Conservation (phyloP, 1,140 invertebrate genomes). For the Philotrypesis tridentata region DNA sequence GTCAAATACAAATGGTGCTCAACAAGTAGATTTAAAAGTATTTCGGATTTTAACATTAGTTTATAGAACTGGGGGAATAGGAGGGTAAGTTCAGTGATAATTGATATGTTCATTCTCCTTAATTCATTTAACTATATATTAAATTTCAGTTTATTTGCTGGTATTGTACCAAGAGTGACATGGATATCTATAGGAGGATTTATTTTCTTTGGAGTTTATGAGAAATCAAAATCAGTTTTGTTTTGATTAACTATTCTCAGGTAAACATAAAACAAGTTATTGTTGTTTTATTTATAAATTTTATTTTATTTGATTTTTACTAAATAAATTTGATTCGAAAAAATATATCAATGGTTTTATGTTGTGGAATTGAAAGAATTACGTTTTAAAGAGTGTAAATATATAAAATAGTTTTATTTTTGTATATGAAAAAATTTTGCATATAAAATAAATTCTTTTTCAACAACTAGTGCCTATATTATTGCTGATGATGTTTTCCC, state of each 20-base stretch:
- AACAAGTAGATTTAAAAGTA: conserved; percentile 57
- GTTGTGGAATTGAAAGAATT: conserved; percentile 6
- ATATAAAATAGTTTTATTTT: conserved; percentile 46
- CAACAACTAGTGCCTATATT: conserved; percentile 22
- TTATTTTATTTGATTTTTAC: background rate
- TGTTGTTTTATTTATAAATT: conserved; percentile 8
- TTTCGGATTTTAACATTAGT: conserved; percentile 69
- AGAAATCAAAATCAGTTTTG: conserved; percentile 72
- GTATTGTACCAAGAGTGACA: conserved; percentile 85
- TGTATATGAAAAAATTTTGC: conserved; percentile 40
- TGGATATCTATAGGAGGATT: conserved; percentile 95
- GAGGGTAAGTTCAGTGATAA: conserved; percentile 75
- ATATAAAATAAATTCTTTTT: conserved; percentile 43
- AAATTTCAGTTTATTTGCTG: conserved; percentile 87
- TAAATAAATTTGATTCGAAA: background rate
- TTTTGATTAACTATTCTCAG: background rate
- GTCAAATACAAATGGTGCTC: conserved; percentile 73
- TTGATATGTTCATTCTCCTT: background rate
- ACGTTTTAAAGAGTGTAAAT: conserved; percentile 1
- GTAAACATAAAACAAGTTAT: background rate
- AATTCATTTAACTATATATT: conserved; percentile 1
- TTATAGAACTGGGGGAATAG: conserved; percentile 79
- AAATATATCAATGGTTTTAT: background rate
- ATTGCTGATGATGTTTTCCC: conserved; percentile 22
- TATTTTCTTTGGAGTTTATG: conserved; percentile 96